Conservation (phyloP, 2,888 invertebrate genomes). For the Nineta flava region DNA sequence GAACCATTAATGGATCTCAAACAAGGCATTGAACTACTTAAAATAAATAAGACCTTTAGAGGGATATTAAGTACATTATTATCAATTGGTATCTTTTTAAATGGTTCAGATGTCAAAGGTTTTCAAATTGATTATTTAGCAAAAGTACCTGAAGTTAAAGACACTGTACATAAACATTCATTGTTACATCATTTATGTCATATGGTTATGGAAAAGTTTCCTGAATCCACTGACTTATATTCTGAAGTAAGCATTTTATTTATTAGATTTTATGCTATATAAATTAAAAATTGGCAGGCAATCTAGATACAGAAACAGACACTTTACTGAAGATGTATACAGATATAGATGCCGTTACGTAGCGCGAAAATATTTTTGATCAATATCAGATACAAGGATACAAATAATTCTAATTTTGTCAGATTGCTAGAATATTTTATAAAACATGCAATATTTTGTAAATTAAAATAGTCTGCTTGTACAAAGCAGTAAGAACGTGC, state of each 20-base stretch:
- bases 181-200: conserved; percentile 92
- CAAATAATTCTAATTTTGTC: no score
- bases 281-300: no score
- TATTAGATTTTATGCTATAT: background rate
- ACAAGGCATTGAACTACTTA: conserved; percentile 84
- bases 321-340: no score
- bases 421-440: no score
- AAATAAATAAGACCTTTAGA: conserved; percentile 85
- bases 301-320: no score
- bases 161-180: conserved; percentile 98
- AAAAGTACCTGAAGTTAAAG: conserved; percentile 96
- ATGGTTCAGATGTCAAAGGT: conserved; percentile 84
- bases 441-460: no score
- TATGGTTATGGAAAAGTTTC: conserved; percentile 93
- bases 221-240: conserved; percentile 91
- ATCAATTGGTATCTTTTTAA: conserved; percentile 91
- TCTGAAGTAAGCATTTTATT: conserved; percentile 56
- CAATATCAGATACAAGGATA: no score
- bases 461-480: no score
- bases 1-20: conserved; percentile 98
- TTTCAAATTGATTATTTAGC: conserved; percentile 95
- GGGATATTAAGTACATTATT: conserved; percentile 85
- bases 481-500: no score
- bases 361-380: no score
- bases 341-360: no score